Evolutionary conservation across 2,113 vertebrate genomes (phyloP).

Genomic region (Forbesichthys papilliferus): DNA sequence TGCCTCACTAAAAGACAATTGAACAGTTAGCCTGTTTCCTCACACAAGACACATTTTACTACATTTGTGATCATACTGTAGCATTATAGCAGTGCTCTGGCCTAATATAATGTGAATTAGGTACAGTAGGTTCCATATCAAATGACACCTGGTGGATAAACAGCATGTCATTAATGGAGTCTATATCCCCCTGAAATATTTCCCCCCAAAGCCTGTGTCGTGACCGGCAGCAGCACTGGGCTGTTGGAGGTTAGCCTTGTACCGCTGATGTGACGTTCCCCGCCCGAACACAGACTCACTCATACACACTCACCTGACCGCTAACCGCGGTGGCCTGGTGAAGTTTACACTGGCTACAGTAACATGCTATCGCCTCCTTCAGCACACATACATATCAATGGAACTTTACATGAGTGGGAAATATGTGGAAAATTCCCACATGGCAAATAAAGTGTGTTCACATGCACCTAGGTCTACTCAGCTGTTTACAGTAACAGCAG

Average conservation of each 20-base stretch:
- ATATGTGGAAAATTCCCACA: slow-evolving; percentile 52
- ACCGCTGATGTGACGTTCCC: not conserved
- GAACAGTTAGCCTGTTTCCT: too few relatives aligned
- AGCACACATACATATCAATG: slow-evolving; percentile 60
- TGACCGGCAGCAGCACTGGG: not conserved
- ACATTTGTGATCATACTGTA: too few relatives aligned
- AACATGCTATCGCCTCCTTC: slow-evolving; percentile 14
- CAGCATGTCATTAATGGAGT: too few relatives aligned
- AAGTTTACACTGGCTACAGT: slow-evolving; percentile 42
- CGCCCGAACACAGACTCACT: slow-evolving; percentile 1
- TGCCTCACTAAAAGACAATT: too few relatives aligned
- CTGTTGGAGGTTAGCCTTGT: not conserved
- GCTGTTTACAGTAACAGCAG: slow-evolving; percentile 21
- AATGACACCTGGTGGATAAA: too few relatives aligned
- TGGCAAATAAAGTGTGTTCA: slow-evolving; percentile 20
- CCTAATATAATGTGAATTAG: not conserved
- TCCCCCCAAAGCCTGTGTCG: not conserved
- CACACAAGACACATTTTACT: too few relatives aligned
- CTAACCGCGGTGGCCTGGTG: slow-evolving; percentile 32
- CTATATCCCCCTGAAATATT: not conserved
- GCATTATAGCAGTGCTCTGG: not conserved
- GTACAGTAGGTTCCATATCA: too few relatives aligned
- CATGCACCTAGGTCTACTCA: slow-evolving; percentile 30
- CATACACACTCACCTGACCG: slow-evolving; percentile 17
- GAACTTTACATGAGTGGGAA: slow-evolving; percentile 56